Evolutionary conservation across 64 coral and sea anemone species (phyloP), one percentile per base, ranked within the genome.

Genomic region (Stylophora pistillata): DNA sequence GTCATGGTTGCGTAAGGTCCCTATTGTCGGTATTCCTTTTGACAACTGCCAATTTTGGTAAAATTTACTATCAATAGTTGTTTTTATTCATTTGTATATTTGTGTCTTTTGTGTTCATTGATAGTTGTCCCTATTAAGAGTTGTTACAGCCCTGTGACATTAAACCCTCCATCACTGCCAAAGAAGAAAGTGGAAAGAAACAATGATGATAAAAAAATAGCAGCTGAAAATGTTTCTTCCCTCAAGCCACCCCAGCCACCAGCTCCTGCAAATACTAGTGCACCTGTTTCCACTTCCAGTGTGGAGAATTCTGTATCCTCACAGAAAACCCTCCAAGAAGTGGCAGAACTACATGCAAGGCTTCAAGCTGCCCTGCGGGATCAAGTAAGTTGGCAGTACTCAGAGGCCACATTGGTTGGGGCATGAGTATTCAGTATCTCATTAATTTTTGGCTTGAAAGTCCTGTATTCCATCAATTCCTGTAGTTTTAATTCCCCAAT

Each of bases 121-220:
- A 32, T 77, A 97, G 95, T 97, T 76, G 69, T 93, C 11, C 91
- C 95, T 72, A 97, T 97, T 70, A 97, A 93, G 80, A 87, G 86
- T 73, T 85, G 56, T 17, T 97, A 97, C 18, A 97, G 83, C 56
- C 95, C 95, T 68, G 95, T 93, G 9, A 73, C 65, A 53, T 76
- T 97, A 30, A 97, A 97, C 68, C 95, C 83, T 53, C 89, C 77
- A 53, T 25, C 71, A 66, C 78, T 73, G 15, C 79, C 78, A 12
- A 29, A 15, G 17, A 58, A 69, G 79, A 82, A 78, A 25, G 16
- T 10, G 17, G 79, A 90, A 30, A 13, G 18, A 11, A 78, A 56
- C 33, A 30, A 32, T 7, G 11, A 12, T 5, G 30, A 80, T 33
- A 82, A 71, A 5, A 70, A 82, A n/a, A n/a, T n/a, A 20, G 32